Evolutionary conservation across 2,113 vertebrate species (phyloP), one percentile per base, ranked within the genome.

Genomic region (Aplodontia rufa): DNA sequence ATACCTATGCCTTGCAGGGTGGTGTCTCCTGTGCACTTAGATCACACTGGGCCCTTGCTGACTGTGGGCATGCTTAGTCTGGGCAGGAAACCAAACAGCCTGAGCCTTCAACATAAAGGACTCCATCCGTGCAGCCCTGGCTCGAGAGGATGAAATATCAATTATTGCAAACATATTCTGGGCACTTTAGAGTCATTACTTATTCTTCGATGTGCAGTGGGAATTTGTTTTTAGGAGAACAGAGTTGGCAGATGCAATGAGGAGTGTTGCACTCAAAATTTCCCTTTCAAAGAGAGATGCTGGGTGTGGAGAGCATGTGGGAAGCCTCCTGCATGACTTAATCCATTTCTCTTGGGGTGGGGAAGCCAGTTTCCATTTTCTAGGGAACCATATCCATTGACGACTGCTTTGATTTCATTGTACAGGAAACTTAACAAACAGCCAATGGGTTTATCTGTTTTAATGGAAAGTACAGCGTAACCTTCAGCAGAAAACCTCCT

Each of bases 401-500:
- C 6, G 83, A 97, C 93, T 83, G 75, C 95, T 93, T 96, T 80
- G 79, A 91, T 96, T 98, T 98, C 88, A 88, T 49, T 94, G 82
- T 83, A 75, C 90, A 80, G 19, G 93, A 97, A 49, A 69, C 93
- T 97, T 96, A 97, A 97, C 60, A 83, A 95, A 97, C 74, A 84
- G 93, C 91, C 97, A 85, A 80, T 0, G 42, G 87, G 95, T 66
- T 97, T 91, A 62, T n/a, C n/a, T 80, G 82, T 83, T 92, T 98
- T 93, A 95, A 78, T 89, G 90, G 93, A 97, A 97, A 97, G 55
- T 92, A 69, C 8, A 74, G 64, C 53, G 91, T 96, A 97, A 98
- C 96, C 95, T 98, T 98, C 93, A 93, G 68, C 72, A 82, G 49
- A 78, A 97, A 93, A 93, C 49, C 87, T 96, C 49, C 90, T 97